Base-by-base conservation (phyloP, 2,797 vertebrate species). In the Hypotaenidia philippensis region DNA sequence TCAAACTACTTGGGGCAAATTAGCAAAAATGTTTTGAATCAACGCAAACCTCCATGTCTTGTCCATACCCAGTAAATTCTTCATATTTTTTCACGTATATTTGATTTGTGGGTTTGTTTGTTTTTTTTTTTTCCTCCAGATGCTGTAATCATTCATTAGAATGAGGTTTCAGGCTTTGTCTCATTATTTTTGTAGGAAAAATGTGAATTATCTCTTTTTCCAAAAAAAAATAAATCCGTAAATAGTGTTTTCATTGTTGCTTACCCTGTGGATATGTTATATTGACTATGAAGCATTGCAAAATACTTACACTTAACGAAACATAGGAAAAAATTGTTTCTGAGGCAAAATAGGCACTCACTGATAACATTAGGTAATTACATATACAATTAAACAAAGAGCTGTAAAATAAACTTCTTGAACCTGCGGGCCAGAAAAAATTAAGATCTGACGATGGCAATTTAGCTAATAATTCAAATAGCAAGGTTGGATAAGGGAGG, bases 391-490 rank as follows among this genome's bases (percentile, higher is more conserved):
- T 94, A 97, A 94, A 93, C 85, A 91, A 66, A 59, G n/a, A 53
- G 40, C 63, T 69, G 63, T 81, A 65, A 94, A 95, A 94, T 79
- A 95, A 94, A 96, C 56, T 90, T 90, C 69, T 89, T 82, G 77
- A 91, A 96, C 89, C 92, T 83, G 44, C 40, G 64, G 76, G 56
- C 66, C 61, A 86, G 61, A 52, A 95, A 93, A 94, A 91, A 94
- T 31, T 83, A 91, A 79, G 80, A 81, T 79, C 66, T 64, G 63
- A 84, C 88, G 79, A 93, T 70, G 70, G 85, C 74, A 95, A 95
- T 97, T 96, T 95, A 94, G 66, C 63, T 93, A 96, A 88, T 94
- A 93, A 94, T 94, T 96, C 94, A 96, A 96, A 97, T 94, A 96
- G 65, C 63, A 94, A 96, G 74, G 91, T 84, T 94, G 89, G 66